Base-by-base conservation (phyloP, 2,113 vertebrate species). In the Pithys albifrons region DNA sequence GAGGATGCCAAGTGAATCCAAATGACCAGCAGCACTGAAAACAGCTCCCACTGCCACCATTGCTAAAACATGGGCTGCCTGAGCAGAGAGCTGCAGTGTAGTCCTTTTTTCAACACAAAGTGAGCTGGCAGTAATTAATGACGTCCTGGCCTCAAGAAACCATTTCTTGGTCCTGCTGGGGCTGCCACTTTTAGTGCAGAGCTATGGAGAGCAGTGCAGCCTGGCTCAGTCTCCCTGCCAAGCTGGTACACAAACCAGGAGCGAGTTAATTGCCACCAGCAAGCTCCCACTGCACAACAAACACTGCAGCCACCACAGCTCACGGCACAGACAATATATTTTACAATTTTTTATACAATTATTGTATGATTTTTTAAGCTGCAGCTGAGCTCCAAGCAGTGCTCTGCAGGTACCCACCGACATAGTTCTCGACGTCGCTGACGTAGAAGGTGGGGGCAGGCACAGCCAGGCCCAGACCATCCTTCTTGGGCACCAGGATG, bases 361-460 rank as follows among this genome's bases (percentile, higher is more conserved):
- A 2, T 13, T 13, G 3, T 12, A 4, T n/a, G 3, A 31, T 23
- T 51, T 25, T 41, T 3, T 1, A 23, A 58, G 57, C 19, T 41
- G 72, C 39, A 72, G 62, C n/a, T 66, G 54, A 64, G 46, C 41
- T 49, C 17, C 27, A n/a, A 12, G 23, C 22, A n/a, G 41, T 14
- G 85, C 66, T 70, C 28, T 22, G 46, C 54, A 39, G 58, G 45
- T 54, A 97, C 99, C 87, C 96, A 99, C 99, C 99, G 0, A 99
- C 99, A 0, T 99, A 99, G 97, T 99, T 99, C 96, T 99, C 99
- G 4, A 99, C 99, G 3, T 99, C 99, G 6, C 99, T 99, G 97
- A 99, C 99, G 23, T 99, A 99, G 97, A 99, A 99, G 19, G 99
- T 99, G n/a, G 99, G 99, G 5, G 99, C 98, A 0, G 99, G 99